Conservation (phyloP, 2,888 invertebrate genomes). For the Acleris sparsana region DNA sequence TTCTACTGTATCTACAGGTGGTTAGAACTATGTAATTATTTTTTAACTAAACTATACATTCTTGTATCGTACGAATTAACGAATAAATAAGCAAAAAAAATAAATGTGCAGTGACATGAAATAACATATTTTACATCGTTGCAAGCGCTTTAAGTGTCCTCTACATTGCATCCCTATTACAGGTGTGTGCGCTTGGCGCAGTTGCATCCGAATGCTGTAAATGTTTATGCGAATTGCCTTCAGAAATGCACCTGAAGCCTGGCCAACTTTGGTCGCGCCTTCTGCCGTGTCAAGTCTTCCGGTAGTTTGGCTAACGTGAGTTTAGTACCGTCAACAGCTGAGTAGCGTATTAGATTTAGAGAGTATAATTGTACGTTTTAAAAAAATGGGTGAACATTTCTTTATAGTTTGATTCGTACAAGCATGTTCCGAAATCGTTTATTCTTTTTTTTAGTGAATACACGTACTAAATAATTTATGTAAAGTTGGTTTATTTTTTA, state of each 20-base stretch:
- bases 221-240: slow-evolving; percentile 23
- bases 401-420: no score
- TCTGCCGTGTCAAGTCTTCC: slow-evolving; percentile 19
- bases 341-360: background rate
- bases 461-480: no score
- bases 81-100: background rate
- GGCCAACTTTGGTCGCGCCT: slow-evolving; percentile 14
- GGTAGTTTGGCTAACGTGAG: slow-evolving; percentile 6
- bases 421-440: no score
- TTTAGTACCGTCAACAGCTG: slow-evolving; percentile 22
- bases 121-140: background rate
- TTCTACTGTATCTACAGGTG: no score
- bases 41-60: no score
- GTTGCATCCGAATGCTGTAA: slow-evolving; percentile 7
- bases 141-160: background rate
- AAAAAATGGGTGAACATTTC: no score
- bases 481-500: no score
- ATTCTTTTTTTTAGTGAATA: no score
- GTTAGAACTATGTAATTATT: no score
- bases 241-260: slow-evolving; percentile 25
- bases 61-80: background rate
- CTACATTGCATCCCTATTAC: slow-evolving; percentile 7
- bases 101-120: background rate
- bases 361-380: no score
- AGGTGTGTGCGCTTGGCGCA: slow-evolving; percentile 1